A percentile compares a stretch with the other conserved stretches of the same genome.
Conservation (phyloP, 2,888 invertebrate species). For the Glaucopsyche alexis region DNA sequence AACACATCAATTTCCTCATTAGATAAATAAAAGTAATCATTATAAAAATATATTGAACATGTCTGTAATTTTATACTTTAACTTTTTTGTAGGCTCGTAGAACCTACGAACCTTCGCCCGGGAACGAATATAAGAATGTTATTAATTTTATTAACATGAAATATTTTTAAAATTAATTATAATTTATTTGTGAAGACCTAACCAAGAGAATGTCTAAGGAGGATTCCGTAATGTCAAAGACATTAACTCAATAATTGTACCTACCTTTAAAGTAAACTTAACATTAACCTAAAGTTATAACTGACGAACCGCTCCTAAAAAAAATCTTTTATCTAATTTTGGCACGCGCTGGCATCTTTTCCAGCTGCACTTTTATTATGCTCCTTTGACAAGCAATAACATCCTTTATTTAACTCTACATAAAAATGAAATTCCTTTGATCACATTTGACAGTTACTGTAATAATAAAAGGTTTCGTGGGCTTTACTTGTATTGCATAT, state of each 20-base stretch:
- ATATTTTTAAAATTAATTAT: no score
- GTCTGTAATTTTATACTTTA: no score
- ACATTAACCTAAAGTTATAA: background rate
- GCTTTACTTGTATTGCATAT: background rate
- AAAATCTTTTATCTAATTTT: conserved; percentile 3
- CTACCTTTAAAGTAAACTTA: background rate
- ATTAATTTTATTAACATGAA: no score
- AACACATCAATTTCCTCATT: background rate
- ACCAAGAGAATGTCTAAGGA: background rate
- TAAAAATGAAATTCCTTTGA: background rate
- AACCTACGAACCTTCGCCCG: no score
- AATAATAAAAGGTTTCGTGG: background rate
- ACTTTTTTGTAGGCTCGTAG: no score
- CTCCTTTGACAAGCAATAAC: background rate
- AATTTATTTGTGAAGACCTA: no score
- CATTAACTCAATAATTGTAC: background rate
- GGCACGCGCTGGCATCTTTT: background rate
- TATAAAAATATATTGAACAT: background rate
- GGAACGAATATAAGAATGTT: no score
- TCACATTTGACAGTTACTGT: background rate
- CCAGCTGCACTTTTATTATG: conserved; percentile 8
- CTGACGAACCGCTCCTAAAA: background rate
- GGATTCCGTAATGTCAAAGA: background rate
- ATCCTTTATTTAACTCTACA: background rate
- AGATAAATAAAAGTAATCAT: background rate